Evolutionary conservation across 2,797 vertebrate genomes (phyloP), one percentile per base, ranked within the genome.

Genomic region (Microctenopoma lineatum): DNA sequence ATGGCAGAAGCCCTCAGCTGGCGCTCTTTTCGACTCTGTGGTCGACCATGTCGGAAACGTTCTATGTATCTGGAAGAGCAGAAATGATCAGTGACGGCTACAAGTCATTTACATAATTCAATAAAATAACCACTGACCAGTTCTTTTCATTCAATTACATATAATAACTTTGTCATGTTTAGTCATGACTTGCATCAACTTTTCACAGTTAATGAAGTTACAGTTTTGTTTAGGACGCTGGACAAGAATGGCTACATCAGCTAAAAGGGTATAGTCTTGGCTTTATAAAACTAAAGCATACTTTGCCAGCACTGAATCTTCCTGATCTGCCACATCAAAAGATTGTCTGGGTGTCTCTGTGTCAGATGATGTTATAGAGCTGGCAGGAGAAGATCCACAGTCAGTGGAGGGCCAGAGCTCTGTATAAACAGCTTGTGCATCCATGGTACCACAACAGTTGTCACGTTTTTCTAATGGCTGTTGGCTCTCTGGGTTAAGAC

Each of bases 1-100:
- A 16, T 21, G 10, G 56, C 34, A 39, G 77, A 71, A 0, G 80
- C 71, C 4, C 63, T 56, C 14, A 83, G 90, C 38, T 84, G 84
- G 14, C 95, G 94, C 26, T 96, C 93, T 60, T 92, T 89, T 55
- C 94, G 91, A 84, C 95, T 97, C 70, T 90, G 92, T 8, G 96
- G 96, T 55, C 51, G 91, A 72, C 95, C 95, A 4, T 91, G 91
- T 45, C 95, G 95, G 87, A 97, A 97, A 45, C 95, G 93, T 7
- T 95, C 93, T 34, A 96, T 80, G 55, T 95, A 96, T 86, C 96
- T 98, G 77, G 1, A 60, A 67, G 63, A 70, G 7, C 25, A 84
- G 46, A 59, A 21, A 21, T 21, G 7, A 2, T 64, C 26, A 56
- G 3, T 26, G 45, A 2, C 15, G 8, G 16, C 42, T 32, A 61